phyloP scores from a whole-genome alignment of 2,797 vertebrate species.

The Euphonia xanthogaster region DNA sequence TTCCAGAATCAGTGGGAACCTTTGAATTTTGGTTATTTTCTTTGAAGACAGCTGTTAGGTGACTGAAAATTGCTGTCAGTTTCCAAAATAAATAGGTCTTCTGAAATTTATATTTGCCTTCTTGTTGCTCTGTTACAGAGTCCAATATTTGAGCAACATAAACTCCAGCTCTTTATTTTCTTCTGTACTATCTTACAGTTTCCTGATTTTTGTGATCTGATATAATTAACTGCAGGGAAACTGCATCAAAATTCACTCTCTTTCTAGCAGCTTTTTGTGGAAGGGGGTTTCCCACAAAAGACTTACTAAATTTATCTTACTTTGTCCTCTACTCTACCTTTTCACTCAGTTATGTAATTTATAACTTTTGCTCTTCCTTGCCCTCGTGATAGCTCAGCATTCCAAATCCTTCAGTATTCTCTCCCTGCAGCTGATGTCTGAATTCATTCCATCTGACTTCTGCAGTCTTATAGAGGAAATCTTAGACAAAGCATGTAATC shows the following conservation, averaged over 20 bases:
- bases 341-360: neutral
- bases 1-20: neutral
- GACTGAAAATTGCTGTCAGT: neutral
- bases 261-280: neutral
- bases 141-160: neutral
- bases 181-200: neutral
- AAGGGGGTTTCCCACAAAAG: neutral
- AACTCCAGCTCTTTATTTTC: neutral
- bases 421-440: neutral
- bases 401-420: neutral
- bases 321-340: neutral
- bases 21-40: neutral
- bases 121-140: no score
- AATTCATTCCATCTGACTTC: neutral
- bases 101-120: neutral
- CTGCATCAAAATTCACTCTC: neutral
- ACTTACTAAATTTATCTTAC: neutral
- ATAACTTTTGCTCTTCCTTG: neutral
- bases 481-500: neutral
- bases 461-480: neutral
- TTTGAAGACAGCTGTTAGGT: neutral
- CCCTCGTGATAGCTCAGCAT: neutral
- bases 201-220: neutral
- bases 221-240: neutral
- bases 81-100: neutral